Base-by-base conservation (phyloP, 2,888 invertebrate genomes). In the Lasius platythorax region DNA sequence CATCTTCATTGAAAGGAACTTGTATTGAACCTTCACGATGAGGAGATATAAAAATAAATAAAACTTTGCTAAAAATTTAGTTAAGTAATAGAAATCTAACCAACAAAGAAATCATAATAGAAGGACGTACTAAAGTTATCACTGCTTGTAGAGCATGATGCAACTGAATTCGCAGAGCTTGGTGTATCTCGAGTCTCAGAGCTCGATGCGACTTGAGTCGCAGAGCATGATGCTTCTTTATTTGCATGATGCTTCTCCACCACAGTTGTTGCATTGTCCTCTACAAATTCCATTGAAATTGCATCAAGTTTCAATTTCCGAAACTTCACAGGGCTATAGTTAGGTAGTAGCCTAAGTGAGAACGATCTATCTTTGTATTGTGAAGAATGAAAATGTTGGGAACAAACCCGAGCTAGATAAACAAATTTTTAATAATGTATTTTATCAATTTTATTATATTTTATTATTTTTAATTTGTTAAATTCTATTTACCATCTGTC, bases 241-340 rank as follows among this genome's bases (percentile, higher is more conserved):
- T 40, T 40, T 40, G 40, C 23, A 23, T 23, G 23, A 23, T 23
- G 23, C 28, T 61, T 61, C 30, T 61, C 61, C 61, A 61, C 30
- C n/a, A n/a, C n/a, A 61, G 15, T 28, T 61, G 28, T 30, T 30
- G 28, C 61, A 61, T 28, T 30, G 15, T 61, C 15, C 30, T 61
- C 61, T 61, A 61, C 15, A 61, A 61, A 61, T 61, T 61, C 61
- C 28, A 61, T 61, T 61, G 61, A 30, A 61, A 61, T 61, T 61
- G 61, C 28, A 61, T 61, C 28, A 61, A 4, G 30, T 30, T 61
- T 61, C 15, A 61, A 30, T 61, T 30, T 61, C 61, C 30, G 28
- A 61, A 6, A 30, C 15, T 61, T 61, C 61, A 61, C 30, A 61
- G 61, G 61, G 30, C 30, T 61, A 61, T 61, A 61, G 6, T 30